These are phyloP conservation scores for Sinocyclocheilus anshuiensis DNA, from an alignment of 2,113 vertebrate genomes.

Conservation along the genomic window DNA sequence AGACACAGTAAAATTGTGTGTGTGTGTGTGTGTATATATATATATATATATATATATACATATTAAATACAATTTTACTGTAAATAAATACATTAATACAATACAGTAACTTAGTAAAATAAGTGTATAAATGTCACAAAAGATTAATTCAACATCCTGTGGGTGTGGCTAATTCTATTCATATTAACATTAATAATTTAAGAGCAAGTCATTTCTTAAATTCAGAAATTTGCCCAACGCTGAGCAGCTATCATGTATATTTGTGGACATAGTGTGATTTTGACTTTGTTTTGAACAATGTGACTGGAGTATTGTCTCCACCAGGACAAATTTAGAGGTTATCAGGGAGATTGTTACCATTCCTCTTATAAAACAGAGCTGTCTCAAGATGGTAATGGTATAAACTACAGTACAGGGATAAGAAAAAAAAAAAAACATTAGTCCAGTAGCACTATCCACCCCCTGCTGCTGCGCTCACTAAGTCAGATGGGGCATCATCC, in stretches of 20 bases:
- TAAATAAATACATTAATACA: too few species aligned
- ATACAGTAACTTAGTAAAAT: too few species aligned
- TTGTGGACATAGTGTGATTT: neutral
- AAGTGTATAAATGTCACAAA: too few species aligned
- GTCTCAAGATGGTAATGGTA: neutral
- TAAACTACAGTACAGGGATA: neutral
- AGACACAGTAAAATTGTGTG: too few species aligned
- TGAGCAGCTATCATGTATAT: neutral
- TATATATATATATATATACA: too few species aligned
- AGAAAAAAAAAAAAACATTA: neutral
- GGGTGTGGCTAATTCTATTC: too few species aligned
- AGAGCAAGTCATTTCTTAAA: neutral
- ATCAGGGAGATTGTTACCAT: neutral
- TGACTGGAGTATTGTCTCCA: neutral
- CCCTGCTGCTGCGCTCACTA: neutral
- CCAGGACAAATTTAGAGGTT: constrained; percentile 23
- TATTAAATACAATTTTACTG: too few species aligned
- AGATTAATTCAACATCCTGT: too few species aligned
- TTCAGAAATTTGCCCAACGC: neutral
- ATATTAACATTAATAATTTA: too few species aligned
- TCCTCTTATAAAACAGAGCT: constrained; percentile 21
- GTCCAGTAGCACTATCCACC: neutral
- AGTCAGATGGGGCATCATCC: constrained; percentile 1
- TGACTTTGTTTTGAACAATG: neutral
- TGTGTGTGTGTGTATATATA: too few species aligned